These are phyloP conservation scores for Nothoprocta pentlandii DNA, from an alignment of 2,113 vertebrate species.

Conservation along the genomic window DNA sequence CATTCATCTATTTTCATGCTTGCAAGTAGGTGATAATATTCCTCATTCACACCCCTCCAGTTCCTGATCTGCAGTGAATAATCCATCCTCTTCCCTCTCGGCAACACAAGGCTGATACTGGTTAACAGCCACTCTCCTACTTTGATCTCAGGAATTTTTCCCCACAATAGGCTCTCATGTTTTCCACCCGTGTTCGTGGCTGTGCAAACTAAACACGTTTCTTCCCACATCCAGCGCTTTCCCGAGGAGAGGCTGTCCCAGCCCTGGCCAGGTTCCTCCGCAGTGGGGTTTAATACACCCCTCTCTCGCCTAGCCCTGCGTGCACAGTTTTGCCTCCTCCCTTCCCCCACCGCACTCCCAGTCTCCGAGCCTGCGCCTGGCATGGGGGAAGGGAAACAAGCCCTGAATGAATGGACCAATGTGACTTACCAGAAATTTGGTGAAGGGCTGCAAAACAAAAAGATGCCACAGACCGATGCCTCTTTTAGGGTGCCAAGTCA, in stretches of 20 bases:
- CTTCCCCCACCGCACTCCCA: slow-evolving; percentile 28
- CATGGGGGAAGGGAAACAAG: slow-evolving; percentile 46
- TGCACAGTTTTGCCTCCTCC: not conserved
- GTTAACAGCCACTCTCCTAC: not conserved
- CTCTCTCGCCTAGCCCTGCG: not conserved
- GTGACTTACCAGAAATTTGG: slow-evolving; percentile 65
- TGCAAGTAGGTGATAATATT: not conserved
- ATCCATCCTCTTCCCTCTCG: not conserved
- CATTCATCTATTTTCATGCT: not conserved
- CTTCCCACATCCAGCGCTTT: not conserved
- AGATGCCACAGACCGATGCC: slow-evolving; percentile 8
- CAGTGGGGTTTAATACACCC: not conserved
- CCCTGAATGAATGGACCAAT: slow-evolving; percentile 44
- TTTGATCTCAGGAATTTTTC: not conserved
- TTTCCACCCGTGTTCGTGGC: not conserved
- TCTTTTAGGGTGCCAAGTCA: slow-evolving; percentile 3
- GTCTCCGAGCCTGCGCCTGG: slow-evolving; percentile 18
- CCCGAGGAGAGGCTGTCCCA: not conserved
- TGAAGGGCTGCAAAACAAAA: not conserved
- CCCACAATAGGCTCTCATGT: not conserved
- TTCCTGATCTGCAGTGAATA: not conserved
- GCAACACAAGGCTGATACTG: not conserved
- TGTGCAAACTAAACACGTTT: not conserved
- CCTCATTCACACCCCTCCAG: not conserved
- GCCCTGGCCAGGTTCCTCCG: not conserved